phyloP scores from a whole-genome alignment of 1,140 invertebrate genomes.

The Caenorhabditis latens region DNA sequence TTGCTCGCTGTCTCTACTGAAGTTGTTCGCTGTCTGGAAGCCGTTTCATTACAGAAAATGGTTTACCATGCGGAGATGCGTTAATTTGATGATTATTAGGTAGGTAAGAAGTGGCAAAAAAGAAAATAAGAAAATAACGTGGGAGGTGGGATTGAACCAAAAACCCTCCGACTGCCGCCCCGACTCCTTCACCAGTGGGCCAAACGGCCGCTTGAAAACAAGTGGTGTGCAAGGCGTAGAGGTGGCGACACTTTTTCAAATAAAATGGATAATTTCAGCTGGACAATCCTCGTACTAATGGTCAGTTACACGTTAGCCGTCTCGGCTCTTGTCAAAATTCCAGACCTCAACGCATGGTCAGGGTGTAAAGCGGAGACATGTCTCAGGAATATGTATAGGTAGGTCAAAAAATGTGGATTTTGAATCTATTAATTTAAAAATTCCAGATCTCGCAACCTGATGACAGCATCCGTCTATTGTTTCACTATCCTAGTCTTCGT shows the following conservation, averaged over 20 bases:
- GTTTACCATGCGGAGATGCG: slow-evolving; percentile 72
- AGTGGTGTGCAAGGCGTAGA: too few relatives aligned
- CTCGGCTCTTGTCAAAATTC: slow-evolving; percentile 65
- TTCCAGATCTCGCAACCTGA: slow-evolving; percentile 54
- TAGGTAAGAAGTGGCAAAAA: not conserved
- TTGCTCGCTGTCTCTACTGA: slow-evolving; percentile 69
- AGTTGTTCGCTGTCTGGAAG: slow-evolving; percentile 71
- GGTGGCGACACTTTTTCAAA: slow-evolving; percentile 16
- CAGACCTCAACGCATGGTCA: slow-evolving; percentile 65
- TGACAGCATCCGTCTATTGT: slow-evolving; percentile 66
- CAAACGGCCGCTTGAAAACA: too few relatives aligned
- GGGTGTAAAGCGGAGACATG: slow-evolving; percentile 68
- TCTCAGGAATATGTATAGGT: slow-evolving; percentile 62
- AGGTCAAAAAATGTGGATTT: not conserved
- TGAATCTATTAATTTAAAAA: too few relatives aligned
- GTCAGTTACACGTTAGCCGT: slow-evolving; percentile 63
- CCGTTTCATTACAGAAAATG: slow-evolving; percentile 72
- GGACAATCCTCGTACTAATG: slow-evolving; percentile 67
- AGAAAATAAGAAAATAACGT: too few relatives aligned
- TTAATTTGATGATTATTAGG: slow-evolving; percentile 57
- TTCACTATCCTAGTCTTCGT: slow-evolving; percentile 65
- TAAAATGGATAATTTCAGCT: slow-evolving; percentile 69
- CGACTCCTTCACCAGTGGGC: too few relatives aligned
- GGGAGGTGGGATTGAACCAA: too few relatives aligned
- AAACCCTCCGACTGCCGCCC: too few relatives aligned